Evolutionary conservation across 2,888 invertebrate species (phyloP).

Genomic region (Dyspetes luteomarginatus): DNA sequence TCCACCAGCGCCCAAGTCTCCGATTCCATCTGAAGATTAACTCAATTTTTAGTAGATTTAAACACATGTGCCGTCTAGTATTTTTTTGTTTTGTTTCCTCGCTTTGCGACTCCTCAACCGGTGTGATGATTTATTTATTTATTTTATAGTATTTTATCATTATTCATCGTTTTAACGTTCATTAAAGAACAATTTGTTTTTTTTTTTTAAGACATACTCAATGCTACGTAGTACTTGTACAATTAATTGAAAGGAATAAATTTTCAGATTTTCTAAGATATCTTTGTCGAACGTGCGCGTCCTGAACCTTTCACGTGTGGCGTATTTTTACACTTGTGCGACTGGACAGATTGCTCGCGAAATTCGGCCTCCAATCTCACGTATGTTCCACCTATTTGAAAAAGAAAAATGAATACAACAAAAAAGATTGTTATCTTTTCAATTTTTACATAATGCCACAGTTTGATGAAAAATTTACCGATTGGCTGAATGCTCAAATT

Average conservation of each 20-base stretch:
- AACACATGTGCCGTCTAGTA: background rate
- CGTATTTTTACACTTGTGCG: slow-evolving; percentile 75
- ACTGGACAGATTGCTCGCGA: slow-evolving; percentile 85
- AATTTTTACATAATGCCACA: background rate
- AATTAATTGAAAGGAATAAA: background rate
- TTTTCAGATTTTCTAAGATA: slow-evolving; percentile 21
- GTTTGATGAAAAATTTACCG: slow-evolving; percentile 69
- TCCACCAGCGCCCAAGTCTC: background rate
- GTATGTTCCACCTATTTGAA: slow-evolving; percentile 88
- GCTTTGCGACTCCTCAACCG: background rate
- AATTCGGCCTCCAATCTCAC: slow-evolving; percentile 91
- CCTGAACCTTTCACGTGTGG: slow-evolving; percentile 67
- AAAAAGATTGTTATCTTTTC: background rate
- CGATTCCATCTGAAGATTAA: background rate
- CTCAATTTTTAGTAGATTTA: background rate
- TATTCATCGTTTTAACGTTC: slow-evolving; percentile 29
- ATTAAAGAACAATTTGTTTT: slow-evolving; percentile 28
- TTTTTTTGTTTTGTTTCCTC: background rate
- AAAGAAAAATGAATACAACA: background rate
- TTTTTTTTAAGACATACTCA: slow-evolving; percentile 6
- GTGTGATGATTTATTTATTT: slow-evolving; percentile 41
- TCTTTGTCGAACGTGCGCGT: slow-evolving; percentile 71
- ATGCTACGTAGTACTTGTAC: background rate
- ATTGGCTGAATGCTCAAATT: slow-evolving; percentile 75
- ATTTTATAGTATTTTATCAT: too few relatives aligned